Evolutionary conservation across 1,140 invertebrate genomes (phyloP).

Genomic region (Onthophagus taurus): DNA sequence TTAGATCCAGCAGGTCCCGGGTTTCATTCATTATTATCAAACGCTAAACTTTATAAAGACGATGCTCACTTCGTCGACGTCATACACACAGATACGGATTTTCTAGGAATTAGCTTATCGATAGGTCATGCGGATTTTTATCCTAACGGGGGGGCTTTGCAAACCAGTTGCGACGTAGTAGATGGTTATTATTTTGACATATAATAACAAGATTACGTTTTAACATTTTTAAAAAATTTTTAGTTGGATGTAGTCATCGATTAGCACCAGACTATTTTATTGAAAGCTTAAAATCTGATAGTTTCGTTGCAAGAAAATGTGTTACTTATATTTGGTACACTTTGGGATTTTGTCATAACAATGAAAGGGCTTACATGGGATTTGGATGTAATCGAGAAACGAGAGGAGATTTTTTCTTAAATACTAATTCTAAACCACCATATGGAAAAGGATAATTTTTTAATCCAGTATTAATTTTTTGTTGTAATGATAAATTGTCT

Average conservation of each 20-base stretch:
- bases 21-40: neutral
- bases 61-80: constrained; percentile 87
- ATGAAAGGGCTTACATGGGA: constrained; percentile 4
- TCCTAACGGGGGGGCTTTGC: constrained; percentile 40
- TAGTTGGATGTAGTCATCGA: constrained; percentile 5
- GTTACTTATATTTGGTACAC: neutral
- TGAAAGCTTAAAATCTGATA: neutral
- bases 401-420: constrained; percentile 5
- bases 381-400: neutral
- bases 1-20: constrained; percentile 10
- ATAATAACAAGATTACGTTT: neutral
- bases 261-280: neutral
- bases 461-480: neutral
- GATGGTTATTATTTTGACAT: neutral
- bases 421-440: neutral
- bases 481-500: neutral
- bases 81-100: constrained; percentile 80
- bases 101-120: constrained; percentile 60
- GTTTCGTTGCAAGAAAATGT: constrained; percentile 2
- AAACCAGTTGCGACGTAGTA: neutral
- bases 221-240: neutral
- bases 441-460: neutral
- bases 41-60: neutral
- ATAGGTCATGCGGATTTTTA: constrained; percentile 84
- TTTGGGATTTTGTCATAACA: neutral